Evolutionary conservation across 2,113 vertebrate species (phyloP), one percentile per base, ranked within the genome.

Genomic region (Myanophis thanlyinensis): DNA sequence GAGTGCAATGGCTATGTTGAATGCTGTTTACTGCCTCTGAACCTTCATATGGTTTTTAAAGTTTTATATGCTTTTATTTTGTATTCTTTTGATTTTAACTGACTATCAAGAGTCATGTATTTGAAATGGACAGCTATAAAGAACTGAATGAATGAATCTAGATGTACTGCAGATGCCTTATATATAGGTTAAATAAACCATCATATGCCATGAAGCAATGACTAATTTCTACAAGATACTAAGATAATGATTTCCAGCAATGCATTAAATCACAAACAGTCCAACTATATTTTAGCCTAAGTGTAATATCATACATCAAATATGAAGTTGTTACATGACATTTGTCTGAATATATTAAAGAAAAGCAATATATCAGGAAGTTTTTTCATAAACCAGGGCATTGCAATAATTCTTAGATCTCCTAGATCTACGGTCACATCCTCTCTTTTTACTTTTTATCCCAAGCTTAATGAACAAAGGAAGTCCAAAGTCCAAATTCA

Each of bases 391-490:
- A 46, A 10, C 49, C 85, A 5, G 11, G 1, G 27, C 25, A 7
- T 47, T 53, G 40, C 51, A 88, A 30, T 44, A 89, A 22, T 85
- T 84, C 44, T 59, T 44, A 56, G 22, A 18, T 4, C 46, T 80
- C 51, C 25, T 11, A 88, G 35, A 40, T 22, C 52, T 53, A 53
- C 10, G 27, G 47, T 53, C 91, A 85, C 40, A 62, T 94, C 53
- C 86, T 84, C 62, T 91, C 7, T 54, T 88, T 85, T 92, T 59
- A 30, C 6, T 54, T 88, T 85, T 92, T 56, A 27, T 27, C 88
- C 73, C 52, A 49, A 54, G 23, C 80, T 48, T 44, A 85, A 48
- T 18, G 54, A 88, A 91, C 85, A 94, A 90, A 93, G 80, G 40
- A 87, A 46, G 40, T 48, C 46, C 89, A 92, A 40, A 84, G 51